Base-by-base conservation (phyloP, 2,797 vertebrate genomes). In the Tauraco hartlaubi region DNA sequence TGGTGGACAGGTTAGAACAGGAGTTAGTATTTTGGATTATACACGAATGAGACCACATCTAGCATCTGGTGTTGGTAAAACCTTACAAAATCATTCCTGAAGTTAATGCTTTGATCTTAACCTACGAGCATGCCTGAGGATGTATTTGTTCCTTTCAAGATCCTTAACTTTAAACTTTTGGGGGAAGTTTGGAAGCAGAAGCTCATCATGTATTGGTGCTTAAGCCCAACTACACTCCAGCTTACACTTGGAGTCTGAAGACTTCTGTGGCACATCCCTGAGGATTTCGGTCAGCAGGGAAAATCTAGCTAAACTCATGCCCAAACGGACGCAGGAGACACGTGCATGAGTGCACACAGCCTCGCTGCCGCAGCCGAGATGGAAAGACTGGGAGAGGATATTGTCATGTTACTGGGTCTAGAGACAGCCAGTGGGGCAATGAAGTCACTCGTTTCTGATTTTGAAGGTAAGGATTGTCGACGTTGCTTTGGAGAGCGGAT, bases 1-100 rank as follows among this genome's bases (percentile, higher is more conserved):
- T 99, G 98, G 98, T 97, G 94, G 96, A 97, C 67, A 96, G 98
- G 98, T 98, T 98, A 98, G 98, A 99, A 98, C 94, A 98, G 91
- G 97, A 79, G 93, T 98, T 98, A 98, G 98, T 98, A 92, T 74
- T 63, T 84, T 25, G 81, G 90, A 55, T 92, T 62, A 84, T 5
- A 88, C 66, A 35, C 0, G 6, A 62, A 73, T 16, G 61, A 56
- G 85, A 72, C 82, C 68, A 64, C 82, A 66, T 0, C 51, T 78
- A 73, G 68, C 22, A 58, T 16, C 56, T 58, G 78, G 56, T 8
- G 43, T 33, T 18, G 67, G 58, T 6, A 31, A 74, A 84, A 41
- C 29, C 61, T 67, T 39, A 68, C 29, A 35, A 19, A 72, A 23
- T 29, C 48, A 13, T 48, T 31, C 59, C 83, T 25, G n/a, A 12